These are phyloP conservation scores for Nyctereutes procyonoides DNA, from an alignment of 2,113 vertebrate species.

Conservation along the genomic window DNA sequence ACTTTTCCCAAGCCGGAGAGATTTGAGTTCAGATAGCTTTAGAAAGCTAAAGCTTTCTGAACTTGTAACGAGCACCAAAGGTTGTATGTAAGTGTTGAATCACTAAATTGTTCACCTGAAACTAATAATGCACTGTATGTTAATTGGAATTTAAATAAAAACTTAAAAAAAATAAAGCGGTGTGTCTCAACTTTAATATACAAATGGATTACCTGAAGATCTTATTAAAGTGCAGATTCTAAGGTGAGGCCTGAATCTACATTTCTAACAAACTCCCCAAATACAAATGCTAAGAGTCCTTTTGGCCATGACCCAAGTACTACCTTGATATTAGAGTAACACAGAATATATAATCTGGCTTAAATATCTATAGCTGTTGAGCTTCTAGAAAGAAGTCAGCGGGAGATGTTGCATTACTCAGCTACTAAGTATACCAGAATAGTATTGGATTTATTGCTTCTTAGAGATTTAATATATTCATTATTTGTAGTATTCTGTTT, in stretches of 20 bases:
- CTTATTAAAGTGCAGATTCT: neutral
- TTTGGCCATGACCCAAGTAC: neutral
- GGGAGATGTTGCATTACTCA: neutral
- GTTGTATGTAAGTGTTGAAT: neutral
- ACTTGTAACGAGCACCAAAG: neutral
- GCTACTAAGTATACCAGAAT: neutral
- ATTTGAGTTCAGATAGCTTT: neutral
- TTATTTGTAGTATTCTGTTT: neutral
- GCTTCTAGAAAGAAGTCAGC: neutral
- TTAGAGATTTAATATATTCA: neutral
- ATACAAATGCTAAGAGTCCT: neutral
- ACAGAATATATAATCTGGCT: neutral
- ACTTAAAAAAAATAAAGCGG: neutral
- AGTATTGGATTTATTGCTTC: neutral
- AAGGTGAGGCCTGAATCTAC: neutral
- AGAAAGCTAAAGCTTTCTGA: neutral
- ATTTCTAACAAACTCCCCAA: neutral
- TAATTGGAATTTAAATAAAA: neutral
- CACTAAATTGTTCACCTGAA: neutral
- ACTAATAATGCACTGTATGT: neutral
- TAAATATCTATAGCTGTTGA: neutral
- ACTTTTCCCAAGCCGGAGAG: neutral
- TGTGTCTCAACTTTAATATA: neutral
- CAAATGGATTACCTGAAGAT: neutral
- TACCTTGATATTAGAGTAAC: neutral